Conservation (phyloP, 2,888 invertebrate genomes). For the Spicauda simplicius region DNA sequence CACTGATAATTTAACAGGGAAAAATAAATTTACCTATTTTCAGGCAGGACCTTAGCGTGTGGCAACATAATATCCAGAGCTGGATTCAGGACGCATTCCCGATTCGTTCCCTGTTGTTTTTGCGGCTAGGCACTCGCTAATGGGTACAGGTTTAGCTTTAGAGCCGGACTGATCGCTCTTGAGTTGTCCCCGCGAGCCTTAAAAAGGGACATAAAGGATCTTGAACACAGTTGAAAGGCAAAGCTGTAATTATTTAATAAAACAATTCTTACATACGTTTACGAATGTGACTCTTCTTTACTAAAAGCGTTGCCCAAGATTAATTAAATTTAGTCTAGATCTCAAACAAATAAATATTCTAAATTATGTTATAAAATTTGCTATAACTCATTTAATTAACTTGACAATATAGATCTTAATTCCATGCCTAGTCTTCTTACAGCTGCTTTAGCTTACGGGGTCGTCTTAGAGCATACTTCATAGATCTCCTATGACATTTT, state of each 20-base stretch:
- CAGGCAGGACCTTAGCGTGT: background rate
- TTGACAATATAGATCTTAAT: too few relatives aligned
- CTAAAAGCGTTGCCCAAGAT: too few relatives aligned
- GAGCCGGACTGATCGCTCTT: slow-evolving; percentile 48
- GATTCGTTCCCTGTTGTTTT: slow-evolving; percentile 85
- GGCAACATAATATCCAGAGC: slow-evolving; percentile 61
- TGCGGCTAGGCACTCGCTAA: slow-evolving; percentile 79
- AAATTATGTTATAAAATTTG: too few relatives aligned
- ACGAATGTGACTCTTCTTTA: too few relatives aligned
- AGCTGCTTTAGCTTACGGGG: too few relatives aligned
- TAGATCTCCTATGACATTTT: too few relatives aligned
- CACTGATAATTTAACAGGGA: background rate
- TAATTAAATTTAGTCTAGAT: too few relatives aligned
- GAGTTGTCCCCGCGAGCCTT: slow-evolving; percentile 27
- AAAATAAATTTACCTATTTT: background rate
- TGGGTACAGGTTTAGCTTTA: slow-evolving; percentile 77
- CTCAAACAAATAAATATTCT: too few relatives aligned
- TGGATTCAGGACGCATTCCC: slow-evolving; percentile 78
- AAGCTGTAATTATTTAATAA: background rate
- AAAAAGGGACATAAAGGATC: slow-evolving; percentile 41
- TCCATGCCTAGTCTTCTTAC: too few relatives aligned
- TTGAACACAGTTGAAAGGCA: slow-evolving; percentile 4
- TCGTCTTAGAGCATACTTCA: too few relatives aligned
- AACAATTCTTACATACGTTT: background rate
- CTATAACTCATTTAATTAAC: too few relatives aligned